Evolutionary conservation across 1,140 invertebrate species (phyloP).

Genomic region (Zaprionus nigranus): DNA sequence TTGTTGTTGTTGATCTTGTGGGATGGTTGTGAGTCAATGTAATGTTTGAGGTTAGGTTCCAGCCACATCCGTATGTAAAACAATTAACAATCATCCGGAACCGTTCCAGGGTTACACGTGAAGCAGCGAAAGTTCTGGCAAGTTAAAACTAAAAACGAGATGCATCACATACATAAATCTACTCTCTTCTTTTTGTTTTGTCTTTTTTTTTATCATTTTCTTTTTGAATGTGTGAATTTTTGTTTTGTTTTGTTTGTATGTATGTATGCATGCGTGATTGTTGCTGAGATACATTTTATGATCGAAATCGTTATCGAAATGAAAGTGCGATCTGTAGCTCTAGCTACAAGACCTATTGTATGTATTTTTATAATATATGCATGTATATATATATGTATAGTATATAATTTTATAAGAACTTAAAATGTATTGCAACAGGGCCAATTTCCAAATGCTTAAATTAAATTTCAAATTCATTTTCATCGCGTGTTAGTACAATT

Average conservation of each 20-base stretch:
- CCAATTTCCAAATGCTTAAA: constrained; percentile 74
- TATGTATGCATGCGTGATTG: constrained; percentile 55
- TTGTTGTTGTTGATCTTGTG: constrained; percentile 13
- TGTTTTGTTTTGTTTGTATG: constrained; percentile 37
- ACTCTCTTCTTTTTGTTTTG: constrained; percentile 35
- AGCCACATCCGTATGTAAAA: constrained; percentile 61
- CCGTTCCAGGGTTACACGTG: constrained; percentile 55
- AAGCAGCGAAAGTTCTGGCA: constrained; percentile 63
- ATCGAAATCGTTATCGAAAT: constrained; percentile 32
- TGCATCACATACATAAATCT: constrained; percentile 68
- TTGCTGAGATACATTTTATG: constrained; percentile 73
- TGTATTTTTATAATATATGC: constrained; percentile 13
- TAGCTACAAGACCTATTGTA: background rate
- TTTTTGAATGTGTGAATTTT: constrained; percentile 28
- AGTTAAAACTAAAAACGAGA: constrained; percentile 82
- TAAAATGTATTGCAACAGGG: constrained; percentile 78
- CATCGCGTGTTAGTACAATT: constrained; percentile 21
- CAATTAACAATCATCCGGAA: constrained; percentile 76
- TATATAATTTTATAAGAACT: constrained; percentile 68
- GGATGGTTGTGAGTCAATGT: constrained; percentile 33
- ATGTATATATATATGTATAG: constrained; percentile 40
- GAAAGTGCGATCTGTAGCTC: constrained; percentile 10
- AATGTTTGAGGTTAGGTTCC: constrained; percentile 47
- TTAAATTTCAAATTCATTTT: constrained; percentile 63
- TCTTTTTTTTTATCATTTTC: constrained; percentile 15